Base-by-base conservation (phyloP, 2,888 invertebrate species). In the Nectonema munidae region DNA sequence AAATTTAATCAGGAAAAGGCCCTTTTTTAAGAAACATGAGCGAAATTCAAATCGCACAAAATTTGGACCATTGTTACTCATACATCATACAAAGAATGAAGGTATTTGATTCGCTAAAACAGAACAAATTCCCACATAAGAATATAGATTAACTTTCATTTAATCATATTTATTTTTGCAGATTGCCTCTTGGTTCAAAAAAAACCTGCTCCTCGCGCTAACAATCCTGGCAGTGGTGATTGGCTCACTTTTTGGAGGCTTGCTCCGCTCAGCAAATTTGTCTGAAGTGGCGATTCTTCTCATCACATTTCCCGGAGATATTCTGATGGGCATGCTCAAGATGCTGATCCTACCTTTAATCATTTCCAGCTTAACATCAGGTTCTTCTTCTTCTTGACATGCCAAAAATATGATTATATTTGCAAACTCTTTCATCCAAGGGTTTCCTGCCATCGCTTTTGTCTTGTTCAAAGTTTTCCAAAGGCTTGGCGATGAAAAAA, bases 341-440 rank as follows among this genome's bases (percentile, higher is more conserved):
- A 66, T 68, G 65, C 61, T 68, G 46, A 67, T 68, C 44, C 55
- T 68, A 17, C 68, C 68, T 4, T 61, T 68, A 38, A 66, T 68
- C 45, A 59, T 67, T 32, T 66, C 66, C 21, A 65, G 65, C 38
- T 57, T 68, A 37, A 63, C 67, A 39, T 58, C 66, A 46, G 66
- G 65, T 64, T 43, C 40, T 42, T 18, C 13, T 4, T 30, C 14
- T 3, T 41, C 16, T 20, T 17, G 16, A n/a, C n/a, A n/a, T n/a
- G n/a, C n/a, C n/a, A n/a, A n/a, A 15, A 29, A 2, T 2, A 30
- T 14, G 9, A 9, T 2, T 19, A n/a, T 19, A 14, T 17, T n/a
- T n/a, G n/a, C n/a, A n/a, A n/a, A n/a, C n/a, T n/a, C n/a, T n/a
- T n/a, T n/a, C n/a, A n/a, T n/a, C n/a, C n/a, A n/a, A n/a, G n/a